Evolutionary conservation across 1,140 invertebrate genomes (phyloP), one percentile per base, ranked within the genome.

Genomic region (Chlorops oryzae): DNA sequence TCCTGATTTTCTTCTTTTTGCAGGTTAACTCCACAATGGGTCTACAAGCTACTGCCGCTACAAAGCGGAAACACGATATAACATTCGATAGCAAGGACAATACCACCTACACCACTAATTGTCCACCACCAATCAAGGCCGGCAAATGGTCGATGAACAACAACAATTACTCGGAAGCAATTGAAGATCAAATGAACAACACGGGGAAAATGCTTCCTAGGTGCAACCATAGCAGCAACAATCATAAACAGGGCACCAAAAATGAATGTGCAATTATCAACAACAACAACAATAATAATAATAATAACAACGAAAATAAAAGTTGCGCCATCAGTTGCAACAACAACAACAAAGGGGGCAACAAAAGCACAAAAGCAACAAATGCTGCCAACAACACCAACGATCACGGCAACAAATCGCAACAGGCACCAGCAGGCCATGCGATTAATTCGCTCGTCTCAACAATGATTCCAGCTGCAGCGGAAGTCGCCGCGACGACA

Each of bases 21-120:
- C 75, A 84, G 82, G 82, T 81, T 73, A 82, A 81, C 81, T 81
- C 80, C 79, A 83, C 82, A 79, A 84, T 84, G 82, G 82, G 82
- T 81, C 78, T 84, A 77, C 81, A 83, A 78, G 80, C 80, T 73
- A 83, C 81, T 68, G 80, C 81, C 75, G 65, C 67, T 53, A 79
- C 78, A 60, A 84, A 84, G 79, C 80, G 82, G 72, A 84, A 84
- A 72, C 72, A 80, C 54, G 79, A 79, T 52, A 59, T 70, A 52
- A 68, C 75, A 54, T 64, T 66, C 40, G 63, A 67, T 28, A 59
- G 59, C 57, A 69, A 70, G 59, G 63, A 71, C 59, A 61, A 60
- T 28, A 65, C 65, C 37, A 63, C 62, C 56, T 67, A 68, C 46
- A 65, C 62, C 39, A 59, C 58, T 55, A 67, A 61, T 49, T 70